Percentiles rank a stretch among this genome's conserved stretches.
Evolutionary conservation across 2,888 invertebrate species (phyloP).

Genomic region (Macaria liturata): DNA sequence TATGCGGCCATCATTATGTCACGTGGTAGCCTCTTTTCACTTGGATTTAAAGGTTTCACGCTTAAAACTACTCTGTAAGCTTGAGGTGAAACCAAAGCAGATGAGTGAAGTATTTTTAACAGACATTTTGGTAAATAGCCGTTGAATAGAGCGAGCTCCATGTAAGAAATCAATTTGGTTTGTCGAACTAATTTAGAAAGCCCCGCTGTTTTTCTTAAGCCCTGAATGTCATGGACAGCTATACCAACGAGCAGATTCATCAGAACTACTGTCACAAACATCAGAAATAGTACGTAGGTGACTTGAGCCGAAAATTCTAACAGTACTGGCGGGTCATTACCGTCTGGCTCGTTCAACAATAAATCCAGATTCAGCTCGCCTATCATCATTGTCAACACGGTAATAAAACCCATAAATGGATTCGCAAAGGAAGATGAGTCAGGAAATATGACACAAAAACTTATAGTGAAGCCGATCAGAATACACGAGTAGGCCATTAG

Average conservation of each 20-base stretch:
- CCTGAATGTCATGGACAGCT: constrained; percentile 94
- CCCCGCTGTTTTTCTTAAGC: constrained; percentile 92
- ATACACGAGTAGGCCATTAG: constrained; percentile 93
- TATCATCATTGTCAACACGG: constrained; percentile 95
- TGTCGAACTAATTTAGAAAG: constrained; percentile 92
- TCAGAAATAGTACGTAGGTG: constrained; percentile 90
- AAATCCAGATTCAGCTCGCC: constrained; percentile 92
- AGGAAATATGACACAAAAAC: constrained; percentile 94
- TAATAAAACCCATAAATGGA: constrained; percentile 92
- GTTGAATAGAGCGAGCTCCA: constrained; percentile 91
- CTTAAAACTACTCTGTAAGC: constrained; percentile 92
- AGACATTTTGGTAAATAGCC: constrained; percentile 90
- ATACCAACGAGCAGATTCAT: constrained; percentile 95
- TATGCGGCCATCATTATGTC: constrained; percentile 92
- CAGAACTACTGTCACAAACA: constrained; percentile 92
- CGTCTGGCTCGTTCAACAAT: constrained; percentile 89
- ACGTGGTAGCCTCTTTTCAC: constrained; percentile 90
- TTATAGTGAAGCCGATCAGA: constrained; percentile 92
- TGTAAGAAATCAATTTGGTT: constrained; percentile 93
- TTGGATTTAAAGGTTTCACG: constrained; percentile 92
- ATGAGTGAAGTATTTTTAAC: constrained; percentile 89
- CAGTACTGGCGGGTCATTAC: constrained; percentile 89
- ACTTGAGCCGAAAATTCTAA: constrained; percentile 92
- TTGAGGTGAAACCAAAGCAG: constrained; percentile 91
- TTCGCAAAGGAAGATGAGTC: constrained; percentile 91